Conservation (phyloP, 1,140 invertebrate genomes). For the Lasioglossum albipes region DNA sequence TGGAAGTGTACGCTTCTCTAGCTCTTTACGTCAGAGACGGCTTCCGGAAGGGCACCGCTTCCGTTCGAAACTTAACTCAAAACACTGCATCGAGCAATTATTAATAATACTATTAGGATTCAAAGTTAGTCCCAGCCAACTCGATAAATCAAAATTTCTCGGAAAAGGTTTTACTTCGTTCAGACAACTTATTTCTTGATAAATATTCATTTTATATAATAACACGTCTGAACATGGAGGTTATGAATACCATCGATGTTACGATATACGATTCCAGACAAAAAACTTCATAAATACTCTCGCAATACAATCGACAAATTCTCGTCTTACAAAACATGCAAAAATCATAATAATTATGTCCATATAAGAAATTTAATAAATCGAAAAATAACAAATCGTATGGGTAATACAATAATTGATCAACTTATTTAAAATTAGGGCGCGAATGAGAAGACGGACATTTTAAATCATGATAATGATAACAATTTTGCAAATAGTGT, state of each 20-base stretch:
- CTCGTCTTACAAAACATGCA: neutral
- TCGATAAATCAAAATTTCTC: constrained; percentile 3
- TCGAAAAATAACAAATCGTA: neutral
- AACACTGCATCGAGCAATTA: constrained; percentile 17
- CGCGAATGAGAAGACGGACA: neutral
- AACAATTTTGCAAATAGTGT: neutral
- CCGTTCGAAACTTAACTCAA: constrained; percentile 42
- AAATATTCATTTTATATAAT: neutral
- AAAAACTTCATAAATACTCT: constrained; percentile 20
- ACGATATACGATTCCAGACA: constrained; percentile 21
- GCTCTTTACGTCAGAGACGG: constrained; percentile 62
- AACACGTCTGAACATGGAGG: constrained; percentile 35
- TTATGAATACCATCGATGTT: constrained; percentile 32
- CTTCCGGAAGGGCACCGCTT: constrained; percentile 63
- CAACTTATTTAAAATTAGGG: neutral
- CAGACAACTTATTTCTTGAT: neutral
- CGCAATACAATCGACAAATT: constrained; percentile 6
- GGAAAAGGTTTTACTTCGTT: neutral
- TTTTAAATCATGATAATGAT: neutral
- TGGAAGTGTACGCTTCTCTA: constrained; percentile 72
- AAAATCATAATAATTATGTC: neutral
- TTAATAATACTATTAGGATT: neutral
- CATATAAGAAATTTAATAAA: neutral
- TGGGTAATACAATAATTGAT: neutral
- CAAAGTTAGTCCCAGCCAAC: neutral